Conservation (phyloP, 2,797 vertebrate genomes). For the Loriculus beryllinus region DNA sequence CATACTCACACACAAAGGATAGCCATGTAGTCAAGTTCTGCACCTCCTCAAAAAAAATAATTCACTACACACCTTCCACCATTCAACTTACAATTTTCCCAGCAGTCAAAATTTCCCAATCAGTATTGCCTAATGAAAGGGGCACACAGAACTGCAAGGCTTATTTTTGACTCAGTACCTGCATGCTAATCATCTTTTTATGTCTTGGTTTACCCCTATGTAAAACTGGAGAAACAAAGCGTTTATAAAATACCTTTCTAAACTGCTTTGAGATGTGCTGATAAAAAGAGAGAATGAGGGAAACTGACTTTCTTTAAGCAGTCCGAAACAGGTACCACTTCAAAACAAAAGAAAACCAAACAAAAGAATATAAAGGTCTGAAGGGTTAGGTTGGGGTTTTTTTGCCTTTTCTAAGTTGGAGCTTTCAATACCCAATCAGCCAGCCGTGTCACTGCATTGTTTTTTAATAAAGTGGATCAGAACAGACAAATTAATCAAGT, state of each 20-base stretch:
- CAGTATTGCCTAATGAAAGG: background rate
- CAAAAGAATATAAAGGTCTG: background rate
- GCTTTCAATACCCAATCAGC: background rate
- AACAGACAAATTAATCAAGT: background rate
- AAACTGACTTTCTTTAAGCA: background rate
- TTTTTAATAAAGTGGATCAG: background rate
- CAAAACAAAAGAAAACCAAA: background rate
- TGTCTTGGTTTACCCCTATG: background rate
- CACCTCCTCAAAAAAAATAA: background rate
- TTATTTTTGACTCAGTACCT: background rate
- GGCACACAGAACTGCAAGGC: background rate
- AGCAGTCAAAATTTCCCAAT: background rate
- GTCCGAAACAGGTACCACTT: background rate
- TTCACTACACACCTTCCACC: background rate
- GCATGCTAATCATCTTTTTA: background rate
- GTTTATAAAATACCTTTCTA: background rate
- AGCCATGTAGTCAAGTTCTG: background rate
- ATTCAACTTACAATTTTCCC: background rate
- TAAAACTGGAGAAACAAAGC: background rate
- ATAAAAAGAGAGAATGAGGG: background rate
- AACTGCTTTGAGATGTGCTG: background rate
- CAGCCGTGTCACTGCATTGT: background rate
- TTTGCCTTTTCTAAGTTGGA: background rate
- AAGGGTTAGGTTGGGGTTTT: accelerated
- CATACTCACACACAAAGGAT: background rate